Conservation (phyloP, 1,140 invertebrate species). For the Branchinecta lynchi region DNA sequence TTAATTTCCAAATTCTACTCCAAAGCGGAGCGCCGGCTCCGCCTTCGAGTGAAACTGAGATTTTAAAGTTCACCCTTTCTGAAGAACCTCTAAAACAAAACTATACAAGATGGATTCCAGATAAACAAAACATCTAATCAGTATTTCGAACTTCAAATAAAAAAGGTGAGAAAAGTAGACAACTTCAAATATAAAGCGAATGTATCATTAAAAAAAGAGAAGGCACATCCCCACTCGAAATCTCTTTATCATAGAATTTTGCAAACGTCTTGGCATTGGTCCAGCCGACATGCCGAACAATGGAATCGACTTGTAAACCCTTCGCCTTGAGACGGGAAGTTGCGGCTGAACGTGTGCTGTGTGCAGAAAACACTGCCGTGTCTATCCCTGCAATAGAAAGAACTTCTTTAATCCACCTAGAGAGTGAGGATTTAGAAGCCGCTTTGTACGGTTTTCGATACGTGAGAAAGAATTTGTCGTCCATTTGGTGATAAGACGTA, state of each 20-base stretch:
- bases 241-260: not conserved
- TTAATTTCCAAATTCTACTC: too few relatives aligned
- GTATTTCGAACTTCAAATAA: too few relatives aligned
- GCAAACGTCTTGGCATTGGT: slow-evolving; percentile 1
- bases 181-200: not conserved
- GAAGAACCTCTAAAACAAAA: too few relatives aligned
- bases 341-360: not conserved
- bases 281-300: not conserved
- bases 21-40: too few relatives aligned
- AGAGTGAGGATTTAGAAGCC: not conserved
- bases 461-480: slow-evolving; percentile 10
- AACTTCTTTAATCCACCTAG: slow-evolving; percentile 1
- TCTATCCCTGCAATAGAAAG: not conserved
- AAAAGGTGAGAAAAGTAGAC: too few relatives aligned
- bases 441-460: not conserved
- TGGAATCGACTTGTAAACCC: not conserved
- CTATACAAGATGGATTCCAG: too few relatives aligned
- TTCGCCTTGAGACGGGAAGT: not conserved
- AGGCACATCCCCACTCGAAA: not conserved
- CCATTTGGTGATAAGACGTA: not conserved
- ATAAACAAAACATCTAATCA: too few relatives aligned
- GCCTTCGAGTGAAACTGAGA: too few relatives aligned
- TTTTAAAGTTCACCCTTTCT: too few relatives aligned
- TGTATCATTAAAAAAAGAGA: not conserved
- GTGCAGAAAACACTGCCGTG: not conserved